These are phyloP conservation scores for Lacerta viridis DNA, from an alignment of 2,797 vertebrate genomes.

Conservation along the genomic window DNA sequence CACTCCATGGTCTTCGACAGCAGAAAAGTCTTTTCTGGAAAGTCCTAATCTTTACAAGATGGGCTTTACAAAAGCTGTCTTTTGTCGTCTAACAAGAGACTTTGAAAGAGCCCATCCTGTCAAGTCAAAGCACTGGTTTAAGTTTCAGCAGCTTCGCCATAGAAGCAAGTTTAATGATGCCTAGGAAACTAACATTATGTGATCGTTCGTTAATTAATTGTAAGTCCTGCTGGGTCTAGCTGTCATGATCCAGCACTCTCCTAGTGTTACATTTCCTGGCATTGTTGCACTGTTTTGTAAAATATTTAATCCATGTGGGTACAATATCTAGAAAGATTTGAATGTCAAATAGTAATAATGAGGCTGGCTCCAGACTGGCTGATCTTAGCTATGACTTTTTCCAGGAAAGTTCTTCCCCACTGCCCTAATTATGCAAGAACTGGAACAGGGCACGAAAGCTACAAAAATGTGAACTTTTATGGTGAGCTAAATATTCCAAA, in stretches of 20 bases:
- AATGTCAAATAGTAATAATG: conserved; percentile 55
- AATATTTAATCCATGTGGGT: conserved; percentile 48
- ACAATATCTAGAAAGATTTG: conserved; percentile 43
- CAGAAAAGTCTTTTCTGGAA: background rate
- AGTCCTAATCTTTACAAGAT: background rate
- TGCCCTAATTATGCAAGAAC: conserved; percentile 37
- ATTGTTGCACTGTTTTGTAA: conserved; percentile 46
- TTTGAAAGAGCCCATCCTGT: conserved; percentile 56
- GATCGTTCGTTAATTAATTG: conserved; percentile 50
- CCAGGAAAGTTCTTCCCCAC: conserved; percentile 38
- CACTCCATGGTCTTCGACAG: background rate
- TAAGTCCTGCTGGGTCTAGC: conserved; percentile 44
- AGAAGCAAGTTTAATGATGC: conserved; percentile 63
- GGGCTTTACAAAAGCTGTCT: conserved; percentile 30
- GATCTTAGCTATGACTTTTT: conserved; percentile 48
- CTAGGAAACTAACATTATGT: conserved; percentile 49
- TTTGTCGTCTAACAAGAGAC: conserved; percentile 53
- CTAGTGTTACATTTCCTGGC: conserved; percentile 48
- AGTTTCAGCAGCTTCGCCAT: conserved; percentile 46
- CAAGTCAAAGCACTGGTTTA: conserved; percentile 60
- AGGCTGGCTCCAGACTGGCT: conserved; percentile 51
- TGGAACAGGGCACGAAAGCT: conserved; percentile 18
- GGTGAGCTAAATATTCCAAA: conserved; percentile 39
- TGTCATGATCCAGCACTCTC: conserved; percentile 29
- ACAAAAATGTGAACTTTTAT: conserved; percentile 32